A percentile compares a stretch with the other conserved stretches of the same genome.
Conservation (phyloP, 2,113 vertebrate species). For the Etheostoma spectabile region DNA sequence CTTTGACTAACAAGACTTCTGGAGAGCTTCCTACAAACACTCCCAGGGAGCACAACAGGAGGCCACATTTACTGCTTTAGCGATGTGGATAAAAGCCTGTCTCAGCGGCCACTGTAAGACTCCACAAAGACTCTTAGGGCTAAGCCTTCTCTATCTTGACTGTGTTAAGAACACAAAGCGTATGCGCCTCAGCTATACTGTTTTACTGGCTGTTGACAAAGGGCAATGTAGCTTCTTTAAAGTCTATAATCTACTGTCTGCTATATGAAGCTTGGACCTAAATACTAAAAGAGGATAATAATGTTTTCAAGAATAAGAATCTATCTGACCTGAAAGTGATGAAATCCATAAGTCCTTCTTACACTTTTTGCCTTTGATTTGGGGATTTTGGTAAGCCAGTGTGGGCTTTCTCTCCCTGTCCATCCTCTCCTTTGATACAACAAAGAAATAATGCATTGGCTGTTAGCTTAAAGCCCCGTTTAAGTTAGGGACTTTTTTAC, state of each 20-base stretch:
- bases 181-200: conserved; percentile 10
- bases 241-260: conserved; percentile 30
- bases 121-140: conserved; percentile 30
- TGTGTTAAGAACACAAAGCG: conserved; percentile 52
- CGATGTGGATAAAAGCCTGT: conserved; percentile 49
- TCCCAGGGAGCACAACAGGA: conserved; percentile 48
- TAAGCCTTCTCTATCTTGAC: conserved; percentile 52
- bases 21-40: conserved; percentile 65
- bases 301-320: conserved; percentile 28
- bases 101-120: conserved; percentile 28
- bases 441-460: conserved; percentile 56
- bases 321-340: conserved; percentile 50
- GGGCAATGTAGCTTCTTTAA: conserved; percentile 1
- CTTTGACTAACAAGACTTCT: conserved; percentile 67
- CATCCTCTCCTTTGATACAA: conserved; percentile 40
- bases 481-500: conserved; percentile 51
- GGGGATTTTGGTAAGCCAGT: conserved; percentile 63
- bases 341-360: conserved; percentile 55
- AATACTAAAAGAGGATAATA: conserved; percentile 27
- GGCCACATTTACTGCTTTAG: conserved; percentile 47
- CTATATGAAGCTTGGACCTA: conserved; percentile 5
- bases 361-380: conserved; percentile 46
- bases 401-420: conserved; percentile 39
- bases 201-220: conserved; percentile 45
- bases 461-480: conserved; percentile 25